Percentiles rank a stretch among this genome's conserved stretches.
phyloP scores from a whole-genome alignment of 2,113 vertebrate species.

The Myanophis thanlyinensis region DNA sequence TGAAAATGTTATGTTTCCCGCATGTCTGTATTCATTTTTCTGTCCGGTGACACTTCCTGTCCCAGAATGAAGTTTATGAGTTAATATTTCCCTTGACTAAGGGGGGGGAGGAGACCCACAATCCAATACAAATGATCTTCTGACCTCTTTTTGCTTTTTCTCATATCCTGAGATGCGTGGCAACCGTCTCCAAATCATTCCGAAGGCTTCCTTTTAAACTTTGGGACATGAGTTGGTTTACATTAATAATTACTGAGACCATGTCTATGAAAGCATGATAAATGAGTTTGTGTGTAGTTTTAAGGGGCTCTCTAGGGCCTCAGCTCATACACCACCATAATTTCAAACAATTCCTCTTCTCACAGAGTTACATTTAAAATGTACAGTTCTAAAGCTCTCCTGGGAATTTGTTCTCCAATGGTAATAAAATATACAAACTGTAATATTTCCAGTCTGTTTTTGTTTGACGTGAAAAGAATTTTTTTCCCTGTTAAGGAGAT shows the following conservation, averaged over 20 bases:
- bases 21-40: not conserved
- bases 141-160: not conserved
- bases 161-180: not conserved
- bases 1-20: not conserved
- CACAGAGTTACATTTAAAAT: not conserved
- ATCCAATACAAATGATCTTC: not conserved
- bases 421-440: slow-evolving; percentile 10
- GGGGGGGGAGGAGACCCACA: not conserved
- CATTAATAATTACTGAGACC: not conserved
- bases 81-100: not conserved
- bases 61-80: fast-evolving
- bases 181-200: not conserved
- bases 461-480: slow-evolving; percentile 25
- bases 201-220: not conserved
- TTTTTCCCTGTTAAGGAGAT: slow-evolving; percentile 22
- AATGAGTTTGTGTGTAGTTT: not conserved
- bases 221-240: not conserved
- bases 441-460: slow-evolving; percentile 31
- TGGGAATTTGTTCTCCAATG: slow-evolving; percentile 14
- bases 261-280: not conserved
- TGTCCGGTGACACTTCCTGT: not conserved
- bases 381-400: not conserved
- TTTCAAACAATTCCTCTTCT: not conserved
- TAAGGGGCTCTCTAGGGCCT: not conserved
- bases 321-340: not conserved